Percentiles rank a stretch among this genome's conserved stretches.
Conservation (phyloP, 2,113 vertebrate genomes). For the Ctenomys sociabilis region DNA sequence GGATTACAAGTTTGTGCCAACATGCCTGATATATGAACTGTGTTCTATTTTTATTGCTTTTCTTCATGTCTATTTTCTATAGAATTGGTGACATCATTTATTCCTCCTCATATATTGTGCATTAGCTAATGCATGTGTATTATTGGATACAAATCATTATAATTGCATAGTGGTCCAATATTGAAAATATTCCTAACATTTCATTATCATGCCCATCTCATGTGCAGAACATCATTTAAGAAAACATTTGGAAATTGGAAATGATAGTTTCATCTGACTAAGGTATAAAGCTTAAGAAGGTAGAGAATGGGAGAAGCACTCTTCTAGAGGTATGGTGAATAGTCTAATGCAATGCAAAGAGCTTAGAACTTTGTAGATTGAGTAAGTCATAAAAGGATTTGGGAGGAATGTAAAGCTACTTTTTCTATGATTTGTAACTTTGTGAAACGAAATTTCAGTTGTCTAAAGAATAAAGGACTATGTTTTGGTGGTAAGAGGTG, state of each 20-base stretch:
- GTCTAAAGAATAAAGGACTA: background rate
- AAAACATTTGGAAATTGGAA: background rate
- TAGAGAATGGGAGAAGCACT: background rate
- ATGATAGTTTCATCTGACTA: background rate
- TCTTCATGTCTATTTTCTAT: background rate
- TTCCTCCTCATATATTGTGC: background rate
- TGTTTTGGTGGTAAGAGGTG: background rate
- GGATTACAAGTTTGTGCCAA: background rate
- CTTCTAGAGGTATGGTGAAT: background rate
- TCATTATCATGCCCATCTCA: background rate
- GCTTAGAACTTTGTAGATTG: background rate
- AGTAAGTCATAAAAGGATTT: background rate
- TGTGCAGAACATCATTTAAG: background rate
- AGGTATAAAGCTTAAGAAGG: background rate
- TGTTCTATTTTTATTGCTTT: background rate
- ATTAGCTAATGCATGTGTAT: background rate
- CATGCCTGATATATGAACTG: background rate
- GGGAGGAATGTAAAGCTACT: background rate
- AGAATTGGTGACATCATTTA: background rate
- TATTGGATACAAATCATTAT: background rate
- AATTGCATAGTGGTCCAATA: background rate
- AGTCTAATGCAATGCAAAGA: background rate
- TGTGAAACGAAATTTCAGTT: background rate
- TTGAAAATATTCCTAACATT: background rate
- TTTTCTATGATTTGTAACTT: background rate